Base-by-base conservation (phyloP, 2,888 invertebrate species). In the Phengaris arion region DNA sequence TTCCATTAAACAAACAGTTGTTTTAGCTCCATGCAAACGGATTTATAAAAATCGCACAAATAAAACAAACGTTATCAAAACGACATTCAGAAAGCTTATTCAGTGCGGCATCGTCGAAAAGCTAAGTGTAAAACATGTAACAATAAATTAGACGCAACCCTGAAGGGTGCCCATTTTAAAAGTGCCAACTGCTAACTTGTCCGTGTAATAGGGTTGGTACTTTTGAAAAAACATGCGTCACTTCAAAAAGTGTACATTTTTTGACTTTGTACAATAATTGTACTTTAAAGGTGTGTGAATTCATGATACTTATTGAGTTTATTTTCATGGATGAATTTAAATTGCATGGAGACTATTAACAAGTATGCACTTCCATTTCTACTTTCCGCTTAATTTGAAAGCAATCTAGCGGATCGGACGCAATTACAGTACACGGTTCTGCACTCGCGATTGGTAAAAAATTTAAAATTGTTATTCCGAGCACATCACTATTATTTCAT, bases 71-170 rank as follows among this genome's bases (percentile, higher is more conserved):
- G 72, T 72, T 72, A 72, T 72, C 54, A 72, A 72, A 72, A 52
- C 54, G 15, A 13, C 70, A 70, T 70, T 70, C 52, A 35, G 52
- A 13, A 10, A 54, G 72, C 72, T 72, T 13, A 72, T 72, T 52
- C 72, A 51, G 52, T 68, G 76, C 75, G 74, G 77, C 76, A 76
- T 74, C 77, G 77, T 68, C 45, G 76, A 75, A 78, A 79, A 76
- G 77, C 78, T 74, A 75, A 78, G 78, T 79, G 79, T 78, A 78
- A 77, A 79, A 79, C 79, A 82, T 81, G 81, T 81, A 82, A 82
- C 82, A 80, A 83, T 83, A 84, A 84, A 85, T 85, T 85, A 82
- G 81, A 80, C 77, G 72, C 52, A 54, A 54, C 72, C 72, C 72
- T 72, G 72, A 72, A 72, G 72, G 72, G 72, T 72, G 72, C 72